Evolutionary conservation across 2,113 vertebrate species (phyloP).

Genomic region (Hylia prasina): DNA sequence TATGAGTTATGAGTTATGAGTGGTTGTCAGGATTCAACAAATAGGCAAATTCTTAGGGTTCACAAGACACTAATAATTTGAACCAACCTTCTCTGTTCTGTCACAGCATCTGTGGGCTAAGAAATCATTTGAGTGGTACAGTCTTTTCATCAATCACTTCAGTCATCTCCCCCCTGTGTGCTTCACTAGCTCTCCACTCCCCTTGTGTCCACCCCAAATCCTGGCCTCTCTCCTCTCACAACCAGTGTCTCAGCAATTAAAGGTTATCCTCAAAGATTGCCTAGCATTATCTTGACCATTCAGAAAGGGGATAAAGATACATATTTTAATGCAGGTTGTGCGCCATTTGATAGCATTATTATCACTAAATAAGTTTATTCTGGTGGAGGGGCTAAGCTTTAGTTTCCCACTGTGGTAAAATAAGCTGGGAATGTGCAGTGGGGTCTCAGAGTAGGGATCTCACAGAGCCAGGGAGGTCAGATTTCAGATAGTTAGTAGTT

Average conservation of each 20-base stretch:
- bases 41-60: background rate
- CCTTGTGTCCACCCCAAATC: background rate
- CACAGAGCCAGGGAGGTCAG: background rate
- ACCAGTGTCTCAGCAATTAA: background rate
- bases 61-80: background rate
- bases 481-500: background rate
- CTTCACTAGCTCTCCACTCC: background rate
- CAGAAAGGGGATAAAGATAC: background rate
- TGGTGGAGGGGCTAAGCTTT: background rate
- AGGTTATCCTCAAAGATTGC: background rate
- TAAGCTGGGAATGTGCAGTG: background rate
- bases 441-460: background rate
- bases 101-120: background rate
- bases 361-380: background rate
- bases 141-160: background rate
- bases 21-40: background rate
- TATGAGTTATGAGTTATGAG: too few relatives aligned
- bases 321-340: background rate
- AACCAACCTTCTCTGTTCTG: background rate
- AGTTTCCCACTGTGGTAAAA: background rate
- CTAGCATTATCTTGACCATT: background rate
- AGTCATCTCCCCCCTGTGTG: background rate
- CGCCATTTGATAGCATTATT: background rate
- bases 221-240: background rate
- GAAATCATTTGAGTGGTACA: background rate